Percentiles rank a stretch among this genome's conserved stretches.
These are phyloP conservation scores for Caerostris extrusa DNA, from an alignment of 1,140 invertebrate genomes.

Conservation along the genomic window DNA sequence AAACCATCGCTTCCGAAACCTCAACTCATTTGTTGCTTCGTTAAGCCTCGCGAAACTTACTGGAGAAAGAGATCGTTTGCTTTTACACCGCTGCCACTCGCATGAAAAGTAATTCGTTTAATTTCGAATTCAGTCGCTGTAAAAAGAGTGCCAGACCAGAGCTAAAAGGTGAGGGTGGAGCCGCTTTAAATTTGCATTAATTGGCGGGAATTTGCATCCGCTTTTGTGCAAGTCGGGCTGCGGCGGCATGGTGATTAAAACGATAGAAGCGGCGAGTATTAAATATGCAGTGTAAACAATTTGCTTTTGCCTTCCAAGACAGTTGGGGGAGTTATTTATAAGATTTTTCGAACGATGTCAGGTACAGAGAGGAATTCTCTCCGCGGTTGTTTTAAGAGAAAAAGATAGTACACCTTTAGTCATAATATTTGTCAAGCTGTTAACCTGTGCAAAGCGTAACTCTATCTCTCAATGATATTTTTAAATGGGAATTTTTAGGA, in stretches of 20 bases:
- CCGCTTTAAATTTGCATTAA: constrained; percentile 64
- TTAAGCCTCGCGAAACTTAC: not conserved
- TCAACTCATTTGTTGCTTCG: constrained; percentile 15
- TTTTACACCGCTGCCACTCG: constrained; percentile 44
- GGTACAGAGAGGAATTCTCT: not conserved
- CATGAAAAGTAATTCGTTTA: constrained; percentile 52
- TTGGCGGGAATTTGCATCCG: constrained; percentile 60
- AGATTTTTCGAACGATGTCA: not conserved
- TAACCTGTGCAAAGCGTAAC: too few species aligned
- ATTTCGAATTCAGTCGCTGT: constrained; percentile 42
- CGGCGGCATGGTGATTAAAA: not conserved
- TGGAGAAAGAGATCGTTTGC: constrained; percentile 31
- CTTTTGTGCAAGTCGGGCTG: constrained; percentile 30
- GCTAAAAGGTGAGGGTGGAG: constrained; percentile 13
- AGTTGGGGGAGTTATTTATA: constrained; percentile 8
- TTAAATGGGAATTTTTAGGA: too few species aligned
- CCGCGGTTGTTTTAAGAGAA: not conserved
- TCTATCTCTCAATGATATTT: too few species aligned
- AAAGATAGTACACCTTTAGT: not conserved
- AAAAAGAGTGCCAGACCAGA: constrained; percentile 20
- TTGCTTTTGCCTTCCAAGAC: not conserved
- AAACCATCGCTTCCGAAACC: not conserved
- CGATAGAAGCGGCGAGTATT: constrained; percentile 29
- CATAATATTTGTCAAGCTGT: too few species aligned
- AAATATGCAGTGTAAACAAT: constrained; percentile 67